Evolutionary conservation across 1,140 invertebrate genomes (phyloP).

Genomic region (Micrasema minimum): DNA sequence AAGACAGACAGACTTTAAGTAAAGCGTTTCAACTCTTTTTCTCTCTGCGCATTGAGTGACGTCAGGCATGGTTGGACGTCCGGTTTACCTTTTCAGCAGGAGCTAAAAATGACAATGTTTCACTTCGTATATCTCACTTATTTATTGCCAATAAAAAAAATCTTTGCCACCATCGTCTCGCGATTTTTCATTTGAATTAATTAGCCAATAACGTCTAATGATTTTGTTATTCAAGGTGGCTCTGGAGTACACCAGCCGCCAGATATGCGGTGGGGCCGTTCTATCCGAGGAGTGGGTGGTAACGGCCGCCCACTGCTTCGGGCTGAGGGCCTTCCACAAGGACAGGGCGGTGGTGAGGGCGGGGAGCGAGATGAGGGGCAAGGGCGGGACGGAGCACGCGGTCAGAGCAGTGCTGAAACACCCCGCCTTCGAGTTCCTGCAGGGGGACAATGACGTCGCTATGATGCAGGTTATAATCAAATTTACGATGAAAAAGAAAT

Average conservation of each 20-base stretch:
- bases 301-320: conserved; percentile 68
- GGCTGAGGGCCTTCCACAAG: conserved; percentile 43
- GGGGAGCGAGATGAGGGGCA: conserved; percentile 21
- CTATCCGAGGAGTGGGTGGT: conserved; percentile 60
- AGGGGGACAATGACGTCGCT: conserved; percentile 63
- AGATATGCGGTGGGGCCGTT: conserved; percentile 60
- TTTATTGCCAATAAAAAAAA: no score
- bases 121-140: no score
- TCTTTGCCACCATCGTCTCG: no score
- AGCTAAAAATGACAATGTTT: no score
- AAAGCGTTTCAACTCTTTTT: no score
- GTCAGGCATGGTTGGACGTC: no score
- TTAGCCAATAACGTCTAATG: no score
- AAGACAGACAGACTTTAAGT: no score
- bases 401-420: conserved; percentile 52
- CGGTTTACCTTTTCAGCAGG: no score
- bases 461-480: conserved; percentile 33
- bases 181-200: no score
- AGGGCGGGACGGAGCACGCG: conserved; percentile 42
- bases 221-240: conserved; percentile 59
- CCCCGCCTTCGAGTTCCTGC: conserved; percentile 52
- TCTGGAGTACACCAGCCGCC: conserved; percentile 53
- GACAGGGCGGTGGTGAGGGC: conserved; percentile 43
- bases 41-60: no score
- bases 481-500: no score